phyloP scores from a whole-genome alignment of 2,113 vertebrate genomes.

The Gallinago media region DNA sequence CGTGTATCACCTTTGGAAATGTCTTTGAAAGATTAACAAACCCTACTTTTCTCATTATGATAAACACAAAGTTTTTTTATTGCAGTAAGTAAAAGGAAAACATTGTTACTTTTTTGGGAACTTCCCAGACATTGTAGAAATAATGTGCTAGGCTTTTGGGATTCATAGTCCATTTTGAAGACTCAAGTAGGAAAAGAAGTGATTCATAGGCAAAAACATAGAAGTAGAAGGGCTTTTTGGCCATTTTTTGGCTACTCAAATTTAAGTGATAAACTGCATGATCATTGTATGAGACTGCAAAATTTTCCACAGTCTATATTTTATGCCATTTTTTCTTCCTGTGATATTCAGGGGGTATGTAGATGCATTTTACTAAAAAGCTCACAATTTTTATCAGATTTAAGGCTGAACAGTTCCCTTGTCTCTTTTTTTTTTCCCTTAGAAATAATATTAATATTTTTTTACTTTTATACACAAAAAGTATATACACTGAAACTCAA shows the following conservation, averaged over 20 bases:
- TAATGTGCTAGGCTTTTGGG: accelerated
- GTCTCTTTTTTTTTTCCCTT: neutral
- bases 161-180: neutral
- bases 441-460: neutral
- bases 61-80: neutral
- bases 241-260: neutral
- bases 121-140: neutral
- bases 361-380: neutral
- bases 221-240: neutral
- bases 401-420: neutral
- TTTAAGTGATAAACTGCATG: neutral
- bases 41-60: neutral
- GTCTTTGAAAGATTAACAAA: neutral
- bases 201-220: neutral
- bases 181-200: neutral
- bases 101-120: neutral
- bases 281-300: neutral
- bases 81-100: neutral
- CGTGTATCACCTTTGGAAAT: neutral
- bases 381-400: neutral
- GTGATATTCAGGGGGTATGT: neutral
- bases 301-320: neutral
- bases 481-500: neutral
- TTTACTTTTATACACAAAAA: neutral
- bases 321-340: neutral